Percentiles rank a stretch among this genome's conserved stretches.
Conservation (phyloP, 2,113 vertebrate species). For the Scophthalmus maximus region DNA sequence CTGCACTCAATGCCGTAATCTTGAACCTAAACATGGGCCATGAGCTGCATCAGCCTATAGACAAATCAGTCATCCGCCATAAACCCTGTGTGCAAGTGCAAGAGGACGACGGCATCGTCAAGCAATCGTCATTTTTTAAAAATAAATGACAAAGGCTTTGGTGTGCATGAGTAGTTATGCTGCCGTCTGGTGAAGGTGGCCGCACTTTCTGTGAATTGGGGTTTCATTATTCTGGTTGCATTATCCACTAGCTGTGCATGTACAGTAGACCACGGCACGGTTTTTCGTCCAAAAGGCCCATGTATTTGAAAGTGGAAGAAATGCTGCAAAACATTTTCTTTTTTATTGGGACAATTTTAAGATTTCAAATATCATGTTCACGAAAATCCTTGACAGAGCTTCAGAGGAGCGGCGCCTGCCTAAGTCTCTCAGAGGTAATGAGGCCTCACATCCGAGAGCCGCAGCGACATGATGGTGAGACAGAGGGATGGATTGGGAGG, state of each 20-base stretch:
- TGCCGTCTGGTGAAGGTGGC: constrained; percentile 1
- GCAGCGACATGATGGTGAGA: constrained; percentile 8
- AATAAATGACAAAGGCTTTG: constrained; percentile 23
- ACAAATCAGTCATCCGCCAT: constrained; percentile 10
- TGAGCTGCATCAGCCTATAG: constrained; percentile 18
- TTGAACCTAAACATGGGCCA: constrained; percentile 23
- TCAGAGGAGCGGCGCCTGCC: not conserved
- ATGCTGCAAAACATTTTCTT: no score
- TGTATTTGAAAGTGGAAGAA: no score
- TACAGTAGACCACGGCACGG: no score
- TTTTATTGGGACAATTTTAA: no score
- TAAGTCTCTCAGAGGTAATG: constrained; percentile 41
- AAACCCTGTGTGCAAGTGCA: not conserved
- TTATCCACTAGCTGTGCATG: no score
- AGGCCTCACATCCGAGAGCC: constrained; percentile 23
- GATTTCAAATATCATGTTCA: no score
- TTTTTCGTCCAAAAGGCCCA: no score
- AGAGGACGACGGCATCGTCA: not conserved
- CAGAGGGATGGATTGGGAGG: constrained; percentile 14
- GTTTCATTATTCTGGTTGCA: not conserved
- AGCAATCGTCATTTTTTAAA: constrained; percentile 17
- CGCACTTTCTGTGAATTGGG: not conserved
- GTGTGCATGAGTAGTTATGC: constrained; percentile 1
- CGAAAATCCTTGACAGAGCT: no score
- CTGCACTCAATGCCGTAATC: constrained; percentile 1